Evolutionary conservation across 2,888 invertebrate species (phyloP), one percentile per base, ranked within the genome.

Genomic region (Noctua janthina): DNA sequence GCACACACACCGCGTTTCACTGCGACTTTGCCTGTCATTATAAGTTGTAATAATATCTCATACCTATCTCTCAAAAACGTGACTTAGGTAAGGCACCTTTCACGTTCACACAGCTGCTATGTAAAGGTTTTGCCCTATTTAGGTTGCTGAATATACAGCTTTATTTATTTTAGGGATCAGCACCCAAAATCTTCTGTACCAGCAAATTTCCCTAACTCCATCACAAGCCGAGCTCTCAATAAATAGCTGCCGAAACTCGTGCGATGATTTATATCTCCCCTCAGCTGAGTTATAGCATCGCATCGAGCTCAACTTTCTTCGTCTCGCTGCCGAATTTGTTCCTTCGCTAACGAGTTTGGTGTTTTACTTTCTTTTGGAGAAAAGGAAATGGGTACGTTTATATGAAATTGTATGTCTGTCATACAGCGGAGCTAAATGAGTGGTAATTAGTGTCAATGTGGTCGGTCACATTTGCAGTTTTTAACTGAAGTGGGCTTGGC

Each of bases 201-300:
- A 76, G 68, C 46, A 62, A 23, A 74, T 74, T 73, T 77, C 39
- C 51, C 49, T 59, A 17, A 11, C 76, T 67, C 11, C 46, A 56
- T 80, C 76, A 81, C 17, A 67, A 70, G 17, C 66, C n/a, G 43
- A 43, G 39, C 73, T 64, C 79, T 85, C 80, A 83, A 87, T 87
- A 79, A 85, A 83, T 76, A 70, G 69, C 72, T 35, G 62, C 78
- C 76, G 83, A 79, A 87, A 85, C 81, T 78, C 77, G 64, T 64
- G 88, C 69, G 76, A 87, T 87, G 83, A 87, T 85, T 83, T 85
- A 87, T 79, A 83, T 78, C 78, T 76, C 77, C 80, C n/a, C 77
- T 56, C n/a, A 17, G 69, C 51, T 81, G 79, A 87, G 78, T 86
- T 85, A 87, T 81, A 71, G 74, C 83, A 43, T 81, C 76, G 71